Evolutionary conservation across 2,888 invertebrate genomes (phyloP), one percentile per base, ranked within the genome.

Genomic region (Clitarchus hookeri): DNA sequence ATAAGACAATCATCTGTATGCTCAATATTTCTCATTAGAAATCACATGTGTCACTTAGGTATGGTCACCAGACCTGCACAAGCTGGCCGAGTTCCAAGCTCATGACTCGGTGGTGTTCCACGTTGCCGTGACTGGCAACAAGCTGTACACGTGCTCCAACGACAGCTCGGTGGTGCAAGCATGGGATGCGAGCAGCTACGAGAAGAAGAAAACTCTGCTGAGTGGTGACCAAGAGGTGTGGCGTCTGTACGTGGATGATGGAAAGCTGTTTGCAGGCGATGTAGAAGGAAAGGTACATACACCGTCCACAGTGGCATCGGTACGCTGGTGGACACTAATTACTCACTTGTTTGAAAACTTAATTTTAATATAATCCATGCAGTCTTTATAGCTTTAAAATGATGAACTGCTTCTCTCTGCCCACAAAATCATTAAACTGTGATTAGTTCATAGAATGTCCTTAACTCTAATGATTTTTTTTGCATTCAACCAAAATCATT

Each of bases 81-180:
- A 92, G 80, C 65, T 91, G 9, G 89, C 90, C 19, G 92, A 93
- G 89, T 91, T 92, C 23, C 88, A 92, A 87, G 95, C 95, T 9
- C 95, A 95, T 89, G 92, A 92, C 13, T 93, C 93, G 25, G 94
- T 94, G 86, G 91, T 94, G 80, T 95, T 93, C 90, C 93, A 94
- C n/a, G 88, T 95, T 87, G 92, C 94, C n/a, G 93, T 93, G 0
- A 91, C 91, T 26, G 92, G 92, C 26, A 92, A 92, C 53, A 92
- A 93, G 12, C 89, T 93, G 6, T 95, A 94, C 90, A 94, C 95
- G 0, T 92, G 94, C 79, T 95, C 95, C 4, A 94, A 94, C 88
- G 95, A 95, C 89, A 94, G 94, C 6, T 93, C 93, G 9, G 65
- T 23, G 6, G 92, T 95, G 36, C 93, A 93, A 89, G 91, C 93